phyloP scores from a whole-genome alignment of 2,888 invertebrate genomes.

The Epinotia nisella region DNA sequence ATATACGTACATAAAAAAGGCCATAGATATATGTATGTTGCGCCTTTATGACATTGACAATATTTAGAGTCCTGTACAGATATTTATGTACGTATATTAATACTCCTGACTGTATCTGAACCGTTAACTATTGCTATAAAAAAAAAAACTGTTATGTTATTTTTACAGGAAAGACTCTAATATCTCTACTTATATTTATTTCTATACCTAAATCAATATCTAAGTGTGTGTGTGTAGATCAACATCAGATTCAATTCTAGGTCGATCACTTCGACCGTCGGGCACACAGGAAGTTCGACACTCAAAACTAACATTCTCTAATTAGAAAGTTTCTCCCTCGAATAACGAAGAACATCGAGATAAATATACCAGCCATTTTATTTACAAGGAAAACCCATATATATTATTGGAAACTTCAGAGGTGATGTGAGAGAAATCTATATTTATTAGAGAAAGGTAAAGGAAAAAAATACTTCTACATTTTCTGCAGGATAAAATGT shows the following conservation, averaged over 20 bases:
- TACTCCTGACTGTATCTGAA: too few species aligned
- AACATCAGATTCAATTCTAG: slow-evolving; percentile 38
- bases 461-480: not conserved
- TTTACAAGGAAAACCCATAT: slow-evolving; percentile 40
- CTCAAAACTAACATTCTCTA: slow-evolving; percentile 43
- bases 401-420: slow-evolving; percentile 27
- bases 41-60: too few species aligned
- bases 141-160: too few species aligned
- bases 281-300: slow-evolving; percentile 42
- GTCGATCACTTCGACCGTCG: slow-evolving; percentile 40
- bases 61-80: too few species aligned
- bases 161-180: too few species aligned
- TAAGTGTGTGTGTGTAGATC: slow-evolving; percentile 19
- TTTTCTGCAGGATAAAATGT: not conserved
- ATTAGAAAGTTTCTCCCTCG: slow-evolving; percentile 46
- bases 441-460: slow-evolving; percentile 19
- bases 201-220: too few species aligned
- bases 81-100: too few species aligned
- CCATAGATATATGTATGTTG: too few species aligned
- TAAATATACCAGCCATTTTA: slow-evolving; percentile 33
- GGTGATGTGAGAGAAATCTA: slow-evolving; percentile 7
- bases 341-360: slow-evolving; percentile 17
- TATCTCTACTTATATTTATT: too few species aligned
- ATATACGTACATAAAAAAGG: too few species aligned
- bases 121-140: too few species aligned